Percentiles rank a stretch among this genome's conserved stretches.
Evolutionary conservation across 2,888 invertebrate species (phyloP).

Genomic region (Willowsia nigromaculata): DNA sequence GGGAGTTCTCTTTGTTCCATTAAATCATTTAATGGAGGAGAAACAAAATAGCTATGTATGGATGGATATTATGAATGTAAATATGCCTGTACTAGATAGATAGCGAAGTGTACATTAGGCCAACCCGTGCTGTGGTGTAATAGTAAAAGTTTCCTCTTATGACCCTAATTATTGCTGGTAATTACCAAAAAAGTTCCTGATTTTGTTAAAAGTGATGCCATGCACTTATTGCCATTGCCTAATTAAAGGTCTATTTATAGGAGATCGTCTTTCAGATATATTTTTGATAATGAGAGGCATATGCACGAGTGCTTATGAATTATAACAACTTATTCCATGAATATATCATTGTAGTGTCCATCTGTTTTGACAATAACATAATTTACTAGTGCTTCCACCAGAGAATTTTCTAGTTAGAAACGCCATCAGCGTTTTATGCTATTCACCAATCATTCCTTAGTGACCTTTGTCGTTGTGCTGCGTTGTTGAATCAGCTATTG

Average conservation of each 20-base stretch:
- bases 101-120: too few relatives aligned
- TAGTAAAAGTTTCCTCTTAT: slow-evolving; percentile 19
- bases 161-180: slow-evolving; percentile 14
- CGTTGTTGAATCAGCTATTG: neutral
- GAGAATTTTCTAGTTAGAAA: neutral
- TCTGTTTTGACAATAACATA: too few relatives aligned
- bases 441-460: neutral
- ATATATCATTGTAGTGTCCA: too few relatives aligned
- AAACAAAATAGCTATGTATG: neutral
- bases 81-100: too few relatives aligned
- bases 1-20: neutral
- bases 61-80: too few relatives aligned
- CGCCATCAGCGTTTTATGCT: neutral
- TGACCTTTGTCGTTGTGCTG: neutral
- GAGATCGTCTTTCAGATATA: too few relatives aligned
- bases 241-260: too few relatives aligned
- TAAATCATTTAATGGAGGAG: slow-evolving; percentile 35
- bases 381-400: too few relatives aligned
- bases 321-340: too few relatives aligned
- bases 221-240: neutral
- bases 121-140: neutral
- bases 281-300: too few relatives aligned
- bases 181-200: neutral
- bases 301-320: too few relatives aligned
- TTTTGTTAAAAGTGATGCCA: neutral